Conservation (phyloP, 2,797 vertebrate species). For the Cryptoblepharus egeriae region DNA sequence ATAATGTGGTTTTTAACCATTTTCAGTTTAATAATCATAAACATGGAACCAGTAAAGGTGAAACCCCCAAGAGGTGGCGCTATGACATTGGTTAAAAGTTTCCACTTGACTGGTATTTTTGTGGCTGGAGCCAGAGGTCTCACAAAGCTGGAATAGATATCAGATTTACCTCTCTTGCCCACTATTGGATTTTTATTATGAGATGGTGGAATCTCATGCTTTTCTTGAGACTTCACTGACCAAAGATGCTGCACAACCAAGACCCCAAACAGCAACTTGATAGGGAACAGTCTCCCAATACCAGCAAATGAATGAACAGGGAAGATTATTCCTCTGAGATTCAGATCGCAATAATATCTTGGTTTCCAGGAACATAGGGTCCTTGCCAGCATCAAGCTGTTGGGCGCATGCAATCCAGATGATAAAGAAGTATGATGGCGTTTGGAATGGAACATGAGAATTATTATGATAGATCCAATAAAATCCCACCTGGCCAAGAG, state of each 20-base stretch:
- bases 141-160: neutral
- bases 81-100: neutral
- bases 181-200: conserved; percentile 8
- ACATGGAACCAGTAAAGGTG: neutral
- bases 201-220: neutral
- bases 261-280: conserved; percentile 4
- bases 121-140: neutral
- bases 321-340: conserved; percentile 8
- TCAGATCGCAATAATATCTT: neutral
- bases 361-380: neutral
- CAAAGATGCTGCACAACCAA: neutral
- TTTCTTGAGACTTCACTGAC: neutral
- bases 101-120: neutral
- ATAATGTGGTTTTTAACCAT: no score
- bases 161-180: conserved; percentile 13
- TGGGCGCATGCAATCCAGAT: neutral
- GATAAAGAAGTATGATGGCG: neutral
- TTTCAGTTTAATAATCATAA: neutral
- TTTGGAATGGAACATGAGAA: neutral
- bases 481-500: neutral
- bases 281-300: neutral
- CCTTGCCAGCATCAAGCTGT: neutral
- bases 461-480: neutral
- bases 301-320: neutral
- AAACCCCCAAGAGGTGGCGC: conserved; percentile 12